Evolutionary conservation across 2,888 invertebrate genomes (phyloP), one percentile per base, ranked within the genome.

Genomic region (Tetragonisca angustula): DNA sequence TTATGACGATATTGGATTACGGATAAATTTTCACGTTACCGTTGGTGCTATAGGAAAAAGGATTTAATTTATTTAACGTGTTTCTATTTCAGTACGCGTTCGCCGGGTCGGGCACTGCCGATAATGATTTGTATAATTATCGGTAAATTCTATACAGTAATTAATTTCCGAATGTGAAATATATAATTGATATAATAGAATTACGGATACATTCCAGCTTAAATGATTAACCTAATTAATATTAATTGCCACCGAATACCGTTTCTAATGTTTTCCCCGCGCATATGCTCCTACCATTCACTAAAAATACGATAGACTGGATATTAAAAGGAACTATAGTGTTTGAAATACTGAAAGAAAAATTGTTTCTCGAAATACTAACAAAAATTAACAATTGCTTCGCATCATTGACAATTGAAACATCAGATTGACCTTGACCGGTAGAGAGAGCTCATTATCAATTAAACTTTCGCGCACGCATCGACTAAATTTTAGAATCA

Each of bases 101-200:
- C 17, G 5, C 13, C n/a, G 13, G 17, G 4, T 3, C 17, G 24
- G 64, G 15, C 15, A 21, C 56, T 11, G 15, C 13, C 13, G 49
- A 56, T 56, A 56, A 78, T 27, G 52, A 68, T 62, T 69, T 50
- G 62, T 62, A 27, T 54, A 79, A 79, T 75, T 79, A 79, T 64
- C 68, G n/a, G n/a, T 49, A n/a, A 68, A 62, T 56, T 59, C 24
- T 56, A 54, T 19, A 32, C 15, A 43, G 62, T 56, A 62, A 76
- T 79, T 49, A 69, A 79, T 70, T 69, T n/a, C 17, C 64, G n/a
- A 21, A 49, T 49, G 70, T 64, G 32, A 32, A 76, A 73, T 78
- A 73, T 43, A 32, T 76, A 68, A 62, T 76, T 54, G 61, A 54
- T 50, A 54, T 50, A 73, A 78, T 56, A 50, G 73, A 73, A 56